These are phyloP conservation scores for Ageneiosus marmoratus DNA, from an alignment of 2,113 vertebrate species.

Conservation along the genomic window DNA sequence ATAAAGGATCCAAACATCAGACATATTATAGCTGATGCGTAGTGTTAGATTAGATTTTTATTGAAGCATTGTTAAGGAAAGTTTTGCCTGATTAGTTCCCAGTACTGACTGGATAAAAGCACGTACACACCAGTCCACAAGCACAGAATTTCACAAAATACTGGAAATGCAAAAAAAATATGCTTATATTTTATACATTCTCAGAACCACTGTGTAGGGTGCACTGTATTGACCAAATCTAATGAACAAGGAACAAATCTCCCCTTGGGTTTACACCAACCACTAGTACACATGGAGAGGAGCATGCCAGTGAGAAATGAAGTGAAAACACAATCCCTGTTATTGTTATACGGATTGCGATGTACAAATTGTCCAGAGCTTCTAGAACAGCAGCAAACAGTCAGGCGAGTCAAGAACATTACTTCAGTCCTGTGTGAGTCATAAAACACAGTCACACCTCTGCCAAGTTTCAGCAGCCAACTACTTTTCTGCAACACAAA, in stretches of 20 bases:
- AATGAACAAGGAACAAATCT: not conserved
- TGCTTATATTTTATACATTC: not conserved
- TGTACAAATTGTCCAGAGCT: not conserved
- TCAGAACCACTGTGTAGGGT: not conserved
- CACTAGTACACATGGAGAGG: not conserved
- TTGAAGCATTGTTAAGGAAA: not conserved
- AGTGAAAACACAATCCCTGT: not conserved
- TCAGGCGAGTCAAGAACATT: not conserved
- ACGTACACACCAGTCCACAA: not conserved
- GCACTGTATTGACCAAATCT: not conserved
- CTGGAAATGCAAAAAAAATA: not conserved
- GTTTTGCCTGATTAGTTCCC: not conserved
- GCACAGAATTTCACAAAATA: not conserved
- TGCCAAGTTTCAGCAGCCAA: conserved; percentile 6
- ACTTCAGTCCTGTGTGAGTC: conserved; percentile 9
- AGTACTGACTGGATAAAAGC: not conserved
- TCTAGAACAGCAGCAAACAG: not conserved
- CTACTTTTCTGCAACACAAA: conserved; percentile 1
- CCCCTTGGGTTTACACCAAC: conserved; percentile 7
- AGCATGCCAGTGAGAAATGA: conserved; percentile 3
- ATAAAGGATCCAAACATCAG: no score
- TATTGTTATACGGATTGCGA: not conserved
- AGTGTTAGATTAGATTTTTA: not conserved
- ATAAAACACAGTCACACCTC: not conserved
- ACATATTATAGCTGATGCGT: not conserved